Percentiles rank a stretch among this genome's conserved stretches.
phyloP scores from a whole-genome alignment of 2,113 vertebrate species.

The Synodontis membranacea region DNA sequence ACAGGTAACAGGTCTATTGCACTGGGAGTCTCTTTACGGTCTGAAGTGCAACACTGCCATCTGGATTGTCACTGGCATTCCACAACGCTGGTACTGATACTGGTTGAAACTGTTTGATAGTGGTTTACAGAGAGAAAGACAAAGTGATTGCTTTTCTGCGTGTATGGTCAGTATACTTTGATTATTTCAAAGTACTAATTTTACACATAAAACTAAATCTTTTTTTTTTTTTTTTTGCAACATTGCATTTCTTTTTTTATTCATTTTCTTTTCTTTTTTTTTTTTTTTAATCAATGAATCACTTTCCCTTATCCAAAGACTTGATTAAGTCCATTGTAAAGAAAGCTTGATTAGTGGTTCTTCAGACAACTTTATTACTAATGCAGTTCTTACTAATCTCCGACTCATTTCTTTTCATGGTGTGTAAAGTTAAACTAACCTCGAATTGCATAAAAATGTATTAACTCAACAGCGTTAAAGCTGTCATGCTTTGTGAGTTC shows the following conservation, averaged over 20 bases:
- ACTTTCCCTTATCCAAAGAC: background rate
- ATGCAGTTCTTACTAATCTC: too few relatives aligned
- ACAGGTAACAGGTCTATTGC: constrained; percentile 17
- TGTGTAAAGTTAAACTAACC: constrained; percentile 28
- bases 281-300: background rate
- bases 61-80: constrained; percentile 12
- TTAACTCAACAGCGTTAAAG: background rate
- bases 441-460: background rate
- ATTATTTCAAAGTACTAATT: background rate
- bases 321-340: background rate
- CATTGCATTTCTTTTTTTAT: background rate
- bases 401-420: background rate
- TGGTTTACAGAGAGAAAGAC: background rate
- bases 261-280: background rate
- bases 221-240: background rate
- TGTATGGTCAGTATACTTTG: background rate
- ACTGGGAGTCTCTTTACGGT: background rate
- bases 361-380: constrained; percentile 1
- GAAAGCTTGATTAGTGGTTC: background rate
- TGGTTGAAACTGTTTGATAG: background rate
- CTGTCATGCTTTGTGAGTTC: background rate
- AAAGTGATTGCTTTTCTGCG: background rate
- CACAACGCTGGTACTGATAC: background rate
- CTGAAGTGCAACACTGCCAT: constrained; percentile 42
- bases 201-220: background rate